Evolutionary conservation across 37 sponge, comb jelly and placozoan species (phyloP).

Genomic region (Halisarca cf. caerulea): DNA sequence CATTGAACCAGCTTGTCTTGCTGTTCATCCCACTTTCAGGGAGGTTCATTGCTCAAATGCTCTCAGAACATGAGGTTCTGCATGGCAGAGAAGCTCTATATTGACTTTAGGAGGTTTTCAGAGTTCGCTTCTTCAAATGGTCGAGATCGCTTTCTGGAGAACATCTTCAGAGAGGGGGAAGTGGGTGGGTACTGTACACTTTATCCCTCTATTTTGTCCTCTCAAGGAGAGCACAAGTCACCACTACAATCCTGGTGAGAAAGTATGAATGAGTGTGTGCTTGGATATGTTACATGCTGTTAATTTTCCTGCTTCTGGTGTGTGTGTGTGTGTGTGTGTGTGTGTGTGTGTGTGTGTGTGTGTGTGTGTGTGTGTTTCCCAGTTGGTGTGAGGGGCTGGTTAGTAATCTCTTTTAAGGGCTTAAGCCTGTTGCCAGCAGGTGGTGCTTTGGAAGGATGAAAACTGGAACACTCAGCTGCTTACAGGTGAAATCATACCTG

Average conservation of each 20-base stretch:
- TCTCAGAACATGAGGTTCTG: slow-evolving; percentile 65
- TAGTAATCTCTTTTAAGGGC: no score
- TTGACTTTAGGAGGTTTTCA: slow-evolving; percentile 73
- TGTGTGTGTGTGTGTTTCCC: background rate
- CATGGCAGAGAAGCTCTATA: slow-evolving; percentile 65
- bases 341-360: background rate
- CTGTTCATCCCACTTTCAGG: slow-evolving; percentile 35
- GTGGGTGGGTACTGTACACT: slow-evolving; percentile 76
- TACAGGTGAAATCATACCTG: no score
- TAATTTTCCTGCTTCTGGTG: background rate
- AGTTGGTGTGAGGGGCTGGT: no score
- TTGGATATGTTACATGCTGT: background rate
- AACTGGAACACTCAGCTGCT: no score
- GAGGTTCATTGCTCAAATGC: slow-evolving; percentile 65
- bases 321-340: background rate
- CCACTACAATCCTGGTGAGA: slow-evolving; percentile 81
- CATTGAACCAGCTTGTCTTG: no score
- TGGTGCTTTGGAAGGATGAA: no score
- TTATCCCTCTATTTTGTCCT: slow-evolving; percentile 12
- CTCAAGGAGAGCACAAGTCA: slow-evolving; percentile 71
- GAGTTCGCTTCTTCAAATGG: slow-evolving; percentile 41
- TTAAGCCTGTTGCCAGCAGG: no score
- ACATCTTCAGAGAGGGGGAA: slow-evolving; percentile 67
- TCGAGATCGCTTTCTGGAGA: slow-evolving; percentile 57
- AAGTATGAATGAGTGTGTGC: no score